Base-by-base conservation (phyloP, 1,140 invertebrate genomes). In the Cylas formicarius region DNA sequence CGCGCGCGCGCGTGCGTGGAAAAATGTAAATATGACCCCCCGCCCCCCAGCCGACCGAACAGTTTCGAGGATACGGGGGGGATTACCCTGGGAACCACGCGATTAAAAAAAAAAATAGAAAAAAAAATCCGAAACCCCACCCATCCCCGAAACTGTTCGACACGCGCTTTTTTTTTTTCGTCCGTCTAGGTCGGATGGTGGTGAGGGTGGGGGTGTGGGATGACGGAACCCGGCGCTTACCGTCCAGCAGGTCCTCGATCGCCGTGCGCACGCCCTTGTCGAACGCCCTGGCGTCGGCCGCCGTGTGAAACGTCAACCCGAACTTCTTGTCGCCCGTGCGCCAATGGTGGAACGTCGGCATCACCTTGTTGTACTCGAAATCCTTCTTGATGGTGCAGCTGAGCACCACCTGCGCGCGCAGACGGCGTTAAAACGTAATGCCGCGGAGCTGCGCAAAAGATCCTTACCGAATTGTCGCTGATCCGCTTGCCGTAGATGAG, bases 281-380 rank as follows among this genome's bases (percentile, higher is more conserved):
- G 68, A 97, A 97, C 38, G 90, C 89, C 36, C 89, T 72, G 14
- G 90, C 92, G 75, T 96, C 91, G 14, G 89, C 87, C 29, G 87
- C 86, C 13, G 88, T 90, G 69, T 91, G 86, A 74, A 97, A 97
- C 23, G 91, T 95, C 27, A 97, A 72, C 31, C 92, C 92, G 75
- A 92, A 96, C 57, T 88, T 84, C 67, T 94, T 91, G 65, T 93
- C 89, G 34, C 90, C 90, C 13, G 89, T 94, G 57, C 84, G 83
- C 93, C 92, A 97, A 68, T 97, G 92, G 73, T 95, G 90, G 78
- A 96, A 97, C 32, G 91, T 95, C 24, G 93, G 92, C 86, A 94
- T 96, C 55, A 95, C 91, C 77, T 92, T 92, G 71, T 93, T 91
- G 73, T 97, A 97, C 65, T 91, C 84, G 68, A 97, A 91, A 69